Conservation (phyloP, 2,797 vertebrate genomes). For the Allobates femoralis region DNA sequence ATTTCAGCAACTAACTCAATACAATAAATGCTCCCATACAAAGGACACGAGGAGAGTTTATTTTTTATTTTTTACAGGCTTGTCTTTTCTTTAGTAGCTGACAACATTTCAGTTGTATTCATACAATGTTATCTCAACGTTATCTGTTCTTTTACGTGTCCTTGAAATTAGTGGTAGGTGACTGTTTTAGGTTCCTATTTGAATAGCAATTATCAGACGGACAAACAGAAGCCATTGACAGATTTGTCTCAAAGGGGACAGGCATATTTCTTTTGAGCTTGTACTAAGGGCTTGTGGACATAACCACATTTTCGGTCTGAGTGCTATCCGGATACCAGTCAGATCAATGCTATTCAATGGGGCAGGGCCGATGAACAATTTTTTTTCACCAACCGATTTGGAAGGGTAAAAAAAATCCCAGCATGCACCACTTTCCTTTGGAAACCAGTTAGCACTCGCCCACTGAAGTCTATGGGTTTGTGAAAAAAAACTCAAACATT, state of each 20-base stretch:
- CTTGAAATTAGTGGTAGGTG: conserved; percentile 29
- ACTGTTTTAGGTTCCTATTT: conserved; percentile 26
- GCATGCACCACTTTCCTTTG: too few species aligned
- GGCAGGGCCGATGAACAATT: too few species aligned
- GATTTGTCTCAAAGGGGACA: neutral
- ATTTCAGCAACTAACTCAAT: neutral
- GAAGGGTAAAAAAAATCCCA: too few species aligned
- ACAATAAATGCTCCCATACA: neutral
- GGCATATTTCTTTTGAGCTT: conserved; percentile 7
- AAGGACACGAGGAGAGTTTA: neutral
- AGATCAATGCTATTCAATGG: too few species aligned
- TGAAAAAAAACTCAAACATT: too few species aligned
- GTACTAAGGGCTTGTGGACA: too few species aligned
- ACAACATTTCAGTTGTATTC: conserved; percentile 14
- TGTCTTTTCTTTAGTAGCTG: neutral
- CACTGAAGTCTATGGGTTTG: too few species aligned
- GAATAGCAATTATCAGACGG: conserved; percentile 17
- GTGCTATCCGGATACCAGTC: too few species aligned
- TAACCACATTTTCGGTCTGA: too few species aligned
- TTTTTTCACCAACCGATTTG: too few species aligned
- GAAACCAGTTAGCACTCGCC: too few species aligned
- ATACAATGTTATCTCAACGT: conserved; percentile 11
- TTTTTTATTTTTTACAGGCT: conserved; percentile 17
- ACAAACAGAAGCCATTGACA: conserved; percentile 17
- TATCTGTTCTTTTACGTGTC: conserved; percentile 38